These are phyloP conservation scores for Leiothrix lutea DNA, from an alignment of 2,113 vertebrate genomes.

Conservation along the genomic window DNA sequence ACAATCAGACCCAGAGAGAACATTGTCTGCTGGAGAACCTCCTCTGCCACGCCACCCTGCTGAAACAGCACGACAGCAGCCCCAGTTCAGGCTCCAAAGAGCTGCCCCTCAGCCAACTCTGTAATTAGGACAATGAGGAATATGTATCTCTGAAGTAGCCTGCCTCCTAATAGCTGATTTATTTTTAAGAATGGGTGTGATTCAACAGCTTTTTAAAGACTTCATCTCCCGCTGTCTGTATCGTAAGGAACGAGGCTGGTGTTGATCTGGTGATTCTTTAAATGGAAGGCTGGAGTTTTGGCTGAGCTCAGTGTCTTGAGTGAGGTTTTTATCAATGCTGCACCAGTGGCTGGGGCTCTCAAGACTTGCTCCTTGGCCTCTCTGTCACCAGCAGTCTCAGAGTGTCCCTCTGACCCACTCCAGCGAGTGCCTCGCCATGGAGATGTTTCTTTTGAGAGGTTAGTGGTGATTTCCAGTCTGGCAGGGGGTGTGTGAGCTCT, in stretches of 20 bases:
- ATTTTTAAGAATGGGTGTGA: conserved; percentile 45
- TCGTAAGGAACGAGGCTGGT: background rate
- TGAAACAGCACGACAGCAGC: conserved; percentile 30
- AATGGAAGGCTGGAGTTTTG: background rate
- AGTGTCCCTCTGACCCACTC: background rate
- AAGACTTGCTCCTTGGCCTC: background rate
- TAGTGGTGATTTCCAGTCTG: background rate
- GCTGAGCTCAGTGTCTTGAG: background rate
- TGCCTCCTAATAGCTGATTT: conserved; percentile 16
- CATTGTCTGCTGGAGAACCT: conserved; percentile 48
- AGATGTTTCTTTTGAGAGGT: background rate
- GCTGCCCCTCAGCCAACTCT: background rate
- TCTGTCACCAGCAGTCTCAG: background rate
- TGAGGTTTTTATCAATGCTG: background rate
- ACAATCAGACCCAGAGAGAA: conserved; percentile 25
- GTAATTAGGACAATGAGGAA: conserved; percentile 23
- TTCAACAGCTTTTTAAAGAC: background rate
- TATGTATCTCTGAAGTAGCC: background rate
- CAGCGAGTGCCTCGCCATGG: background rate
- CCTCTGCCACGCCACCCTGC: conserved; percentile 48
- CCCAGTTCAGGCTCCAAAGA: background rate
- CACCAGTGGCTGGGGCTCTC: background rate
- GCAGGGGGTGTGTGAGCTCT: rapidly evolving
- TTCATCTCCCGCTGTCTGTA: conserved; percentile 17
- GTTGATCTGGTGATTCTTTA: background rate